Base-by-base conservation (phyloP, 1,140 invertebrate genomes). In the Zeugodacus cucurbitae region DNA sequence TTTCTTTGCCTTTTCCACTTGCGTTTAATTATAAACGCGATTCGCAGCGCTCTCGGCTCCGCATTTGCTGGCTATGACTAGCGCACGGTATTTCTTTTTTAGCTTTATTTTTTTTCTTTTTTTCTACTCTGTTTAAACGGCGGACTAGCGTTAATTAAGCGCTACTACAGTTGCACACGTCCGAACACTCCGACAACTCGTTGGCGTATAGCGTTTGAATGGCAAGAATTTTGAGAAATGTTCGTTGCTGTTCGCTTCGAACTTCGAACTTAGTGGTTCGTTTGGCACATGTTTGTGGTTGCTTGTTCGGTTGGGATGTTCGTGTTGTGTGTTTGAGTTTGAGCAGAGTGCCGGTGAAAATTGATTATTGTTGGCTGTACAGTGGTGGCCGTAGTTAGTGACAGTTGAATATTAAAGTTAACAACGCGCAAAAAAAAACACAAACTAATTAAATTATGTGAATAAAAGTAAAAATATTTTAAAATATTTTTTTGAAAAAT, bases 141-240 rank as follows among this genome's bases (percentile, higher is more conserved):
- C 14, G 41, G 5, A 34, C 29, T 44, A 17, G 70, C 74, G 74
- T 82, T 82, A 2, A 82, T 48, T 11, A 8, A 54, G 8, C 44
- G 2, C n/a, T n/a, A n/a, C n/a, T n/a, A n/a, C n/a, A n/a, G n/a
- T n/a, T n/a, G n/a, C n/a, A 5, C n/a, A 82, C 74, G 41, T 82
- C 74, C 74, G 26, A 82, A 82, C 74, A 26, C 37, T 82, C n/a
- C 74, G 41, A 82, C 44, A 48, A 48, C 41, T 82, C 74, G 67
- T 48, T 48, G 14, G 48, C 41, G 26, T 82, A 29, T 82, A 82
- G 26, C 5, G 44, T 82, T 82, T 48, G 74, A 29, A 74, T 29
- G 26, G 7, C 41, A 41, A 82, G n/a, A 59, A n/a, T 59, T 22
- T 10, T 59, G 58, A 26, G 8, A 26, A 48, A 17, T 54, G n/a